Base-by-base conservation (phyloP, 2,888 invertebrate genomes). In the Operophtera brumata region DNA sequence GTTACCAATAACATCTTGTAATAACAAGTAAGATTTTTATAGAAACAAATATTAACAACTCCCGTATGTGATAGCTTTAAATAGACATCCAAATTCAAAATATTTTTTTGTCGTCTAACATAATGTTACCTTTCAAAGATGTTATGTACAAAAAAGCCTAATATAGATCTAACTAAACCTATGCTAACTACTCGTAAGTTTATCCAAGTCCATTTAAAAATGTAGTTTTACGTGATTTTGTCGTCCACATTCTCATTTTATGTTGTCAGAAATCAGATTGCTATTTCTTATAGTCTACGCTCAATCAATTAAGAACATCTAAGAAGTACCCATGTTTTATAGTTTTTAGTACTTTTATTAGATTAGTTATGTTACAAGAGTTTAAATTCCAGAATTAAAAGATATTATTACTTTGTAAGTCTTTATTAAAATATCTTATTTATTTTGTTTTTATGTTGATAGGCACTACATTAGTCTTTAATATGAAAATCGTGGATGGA, bases 381-480 rank as follows among this genome's bases (percentile, higher is more conserved):
- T 84, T 84, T 86, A 81, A 81, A 76, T 77, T 77, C 85, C 86
- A 86, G 83, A 86, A 86, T 83, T 70, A 80, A 80, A 69, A 83
- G 86, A 87, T 88, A 88, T 88, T 86, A 87, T 80, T 86, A 82
- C 73, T 78, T 79, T 78, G 70, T 74, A 77, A 78, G 59, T 65
- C 68, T 79, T 70, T 67, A 66, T 73, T 76, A 69, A 68, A 65
- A 74, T 74, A 78, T 62, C 48, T 82, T 80, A 84, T 85, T 86
- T 86, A 85, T 86, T 83, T 81, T 78, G 75, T 77, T 80, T 78
- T 77, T 74, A 75, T 71, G 68, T 61, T 62, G 49, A 59, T 66
- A 63, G 58, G 56, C 47, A 61, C 54, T 62, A 57, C 44, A 50
- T 46, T 70, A 71, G 61, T 59, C 58, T 42, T 65, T 67, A 49